phyloP scores from a whole-genome alignment of 2,113 vertebrate species.

The Bucco capensis region DNA sequence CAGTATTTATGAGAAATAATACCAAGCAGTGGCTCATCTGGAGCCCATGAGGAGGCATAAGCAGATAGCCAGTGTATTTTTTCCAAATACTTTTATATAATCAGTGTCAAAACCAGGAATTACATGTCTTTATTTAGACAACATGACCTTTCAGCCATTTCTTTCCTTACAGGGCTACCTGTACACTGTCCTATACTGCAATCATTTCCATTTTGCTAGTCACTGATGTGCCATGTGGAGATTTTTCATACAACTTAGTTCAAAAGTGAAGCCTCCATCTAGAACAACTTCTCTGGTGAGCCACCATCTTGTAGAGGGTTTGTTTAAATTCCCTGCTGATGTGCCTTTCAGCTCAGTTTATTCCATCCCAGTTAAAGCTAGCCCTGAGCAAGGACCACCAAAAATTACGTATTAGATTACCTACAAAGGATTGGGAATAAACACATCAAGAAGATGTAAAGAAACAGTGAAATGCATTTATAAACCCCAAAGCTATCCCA shows the following conservation, averaged over 20 bases:
- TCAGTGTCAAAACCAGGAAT: not conserved
- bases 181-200: not conserved
- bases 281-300: not conserved
- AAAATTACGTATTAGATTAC: not conserved
- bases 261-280: not conserved
- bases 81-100: not conserved
- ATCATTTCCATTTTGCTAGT: not conserved
- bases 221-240: fast-evolving
- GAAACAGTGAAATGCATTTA: not conserved
- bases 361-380: not conserved
- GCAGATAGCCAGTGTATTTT: not conserved
- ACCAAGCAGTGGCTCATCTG: not conserved
- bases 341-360: not conserved
- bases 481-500: not conserved
- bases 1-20: not conserved
- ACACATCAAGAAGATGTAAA: not conserved
- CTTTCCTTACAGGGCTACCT: not conserved
- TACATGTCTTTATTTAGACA: not conserved
- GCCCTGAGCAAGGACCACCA: not conserved
- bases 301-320: not conserved
- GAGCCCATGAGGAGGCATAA: not conserved
- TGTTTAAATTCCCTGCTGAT: not conserved
- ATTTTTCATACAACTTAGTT: not conserved
- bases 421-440: not conserved
- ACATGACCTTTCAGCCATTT: not conserved